phyloP scores from a whole-genome alignment of 2,888 invertebrate species.

The Opisthograptis luteolata region DNA sequence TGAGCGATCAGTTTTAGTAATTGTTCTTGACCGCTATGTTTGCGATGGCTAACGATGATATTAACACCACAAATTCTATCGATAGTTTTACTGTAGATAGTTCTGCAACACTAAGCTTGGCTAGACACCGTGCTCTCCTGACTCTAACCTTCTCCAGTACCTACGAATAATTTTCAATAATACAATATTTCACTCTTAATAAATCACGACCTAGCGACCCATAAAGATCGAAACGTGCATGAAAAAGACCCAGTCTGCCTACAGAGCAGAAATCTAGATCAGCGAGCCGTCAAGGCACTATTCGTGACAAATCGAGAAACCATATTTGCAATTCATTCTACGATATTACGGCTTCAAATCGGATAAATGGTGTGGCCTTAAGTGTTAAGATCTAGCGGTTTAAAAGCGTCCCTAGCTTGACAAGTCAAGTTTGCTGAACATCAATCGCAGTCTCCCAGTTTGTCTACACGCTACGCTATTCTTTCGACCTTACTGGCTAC shows the following conservation, averaged over 20 bases:
- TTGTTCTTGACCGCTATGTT: neutral
- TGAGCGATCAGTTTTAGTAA: constrained; percentile 1
- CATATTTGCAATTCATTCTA: constrained; percentile 57
- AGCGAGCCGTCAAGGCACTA: constrained; percentile 45
- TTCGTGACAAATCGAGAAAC: constrained; percentile 53
- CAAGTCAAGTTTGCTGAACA: too few relatives aligned
- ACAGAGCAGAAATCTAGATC: constrained; percentile 35
- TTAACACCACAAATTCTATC: too few relatives aligned
- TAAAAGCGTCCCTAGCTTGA: neutral
- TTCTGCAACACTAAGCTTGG: too few relatives aligned
- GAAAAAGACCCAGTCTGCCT: constrained; percentile 24
- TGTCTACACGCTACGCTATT: too few relatives aligned
- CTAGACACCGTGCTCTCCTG: too few relatives aligned
- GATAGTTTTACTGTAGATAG: too few relatives aligned
- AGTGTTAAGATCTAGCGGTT: constrained; percentile 9
- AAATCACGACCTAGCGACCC: constrained; percentile 30
- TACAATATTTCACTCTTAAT: constrained; percentile 29
- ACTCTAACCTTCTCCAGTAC: too few relatives aligned
- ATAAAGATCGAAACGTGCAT: constrained; percentile 31
- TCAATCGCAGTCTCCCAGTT: too few relatives aligned
- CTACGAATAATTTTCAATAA: constrained; percentile 2
- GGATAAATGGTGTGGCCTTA: constrained; percentile 15
- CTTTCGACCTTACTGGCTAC: too few relatives aligned
- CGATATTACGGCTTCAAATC: constrained; percentile 52
- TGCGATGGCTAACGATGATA: too few relatives aligned